Evolutionary conservation across 53 echinoderm and acorn worm genomes (phyloP).

Genomic region (Echinometra lucunter): DNA sequence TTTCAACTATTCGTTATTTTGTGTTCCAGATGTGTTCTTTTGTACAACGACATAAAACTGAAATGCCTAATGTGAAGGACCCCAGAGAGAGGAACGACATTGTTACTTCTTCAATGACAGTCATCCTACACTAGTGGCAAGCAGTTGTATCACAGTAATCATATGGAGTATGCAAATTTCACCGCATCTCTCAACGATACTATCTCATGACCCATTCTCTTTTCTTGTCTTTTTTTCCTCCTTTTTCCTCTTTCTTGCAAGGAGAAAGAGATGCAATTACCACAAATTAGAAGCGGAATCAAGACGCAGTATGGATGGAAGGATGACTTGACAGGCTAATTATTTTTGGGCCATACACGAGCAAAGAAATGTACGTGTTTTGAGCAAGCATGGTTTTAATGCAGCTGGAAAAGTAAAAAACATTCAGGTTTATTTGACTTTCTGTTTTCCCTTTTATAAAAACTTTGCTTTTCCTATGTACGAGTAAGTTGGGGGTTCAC

Average conservation of each 20-base stretch:
- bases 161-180: slow-evolving; percentile 56
- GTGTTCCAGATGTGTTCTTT: too few relatives aligned
- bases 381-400: neutral
- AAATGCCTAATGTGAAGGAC: slow-evolving; percentile 4
- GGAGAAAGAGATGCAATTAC: slow-evolving; percentile 25
- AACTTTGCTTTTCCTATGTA: neutral
- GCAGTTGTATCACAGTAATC: slow-evolving; percentile 18
- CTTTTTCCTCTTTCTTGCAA: too few relatives aligned
- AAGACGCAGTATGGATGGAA: neutral
- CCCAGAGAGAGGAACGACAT: slow-evolving; percentile 29
- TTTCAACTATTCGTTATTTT: too few relatives aligned
- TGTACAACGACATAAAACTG: too few relatives aligned
- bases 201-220: neutral
- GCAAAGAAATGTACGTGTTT: neutral
- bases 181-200: slow-evolving; percentile 56
- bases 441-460: neutral
- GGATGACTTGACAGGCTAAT: neutral
- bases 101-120: slow-evolving; percentile 29
- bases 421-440: neutral
- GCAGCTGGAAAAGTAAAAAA: neutral
- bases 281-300: neutral
- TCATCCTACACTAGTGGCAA: slow-evolving; percentile 7
- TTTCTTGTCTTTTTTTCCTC: neutral
- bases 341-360: neutral
- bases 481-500: too few relatives aligned